A percentile compares a stretch with the other conserved stretches of the same genome.
phyloP scores from a whole-genome alignment of 2,888 invertebrate species.

The Chymomyza procnemis region DNA sequence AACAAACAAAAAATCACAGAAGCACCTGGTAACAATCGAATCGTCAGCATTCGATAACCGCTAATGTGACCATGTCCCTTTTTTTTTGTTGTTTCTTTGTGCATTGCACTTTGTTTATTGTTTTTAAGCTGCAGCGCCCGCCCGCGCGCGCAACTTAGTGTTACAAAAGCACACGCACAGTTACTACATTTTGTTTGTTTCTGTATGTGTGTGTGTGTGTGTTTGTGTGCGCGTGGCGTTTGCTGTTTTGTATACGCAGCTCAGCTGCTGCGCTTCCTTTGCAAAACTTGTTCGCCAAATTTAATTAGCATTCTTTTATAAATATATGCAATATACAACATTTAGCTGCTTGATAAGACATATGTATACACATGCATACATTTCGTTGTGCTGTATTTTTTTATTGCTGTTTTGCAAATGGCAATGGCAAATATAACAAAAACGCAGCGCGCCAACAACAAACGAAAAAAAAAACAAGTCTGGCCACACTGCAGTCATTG shows the following conservation, averaged over 20 bases:
- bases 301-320: background rate
- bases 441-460: too few species aligned
- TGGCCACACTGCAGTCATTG: constrained; percentile 17
- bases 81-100: background rate
- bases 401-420: background rate
- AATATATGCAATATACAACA: background rate
- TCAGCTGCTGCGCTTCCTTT: background rate
- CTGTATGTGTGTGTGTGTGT: constrained; percentile 4
- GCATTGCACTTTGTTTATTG: background rate
- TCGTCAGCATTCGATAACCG: background rate
- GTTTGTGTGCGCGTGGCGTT: constrained; percentile 45
- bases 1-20: constrained; percentile 16
- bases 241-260: background rate
- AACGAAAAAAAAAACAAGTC: constrained; percentile 16
- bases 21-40: constrained; percentile 13
- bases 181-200: background rate
- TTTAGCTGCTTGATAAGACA: constrained; percentile 24
- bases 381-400: background rate
- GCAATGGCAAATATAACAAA: constrained; percentile 11
- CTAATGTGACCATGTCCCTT: background rate
- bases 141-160: too few species aligned
- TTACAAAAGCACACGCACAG: too few species aligned
- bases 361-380: background rate
- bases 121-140: too few species aligned
- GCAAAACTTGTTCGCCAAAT: constrained; percentile 4